phyloP scores from a whole-genome alignment of 1,140 invertebrate genomes.

The Drosophila insularis region DNA sequence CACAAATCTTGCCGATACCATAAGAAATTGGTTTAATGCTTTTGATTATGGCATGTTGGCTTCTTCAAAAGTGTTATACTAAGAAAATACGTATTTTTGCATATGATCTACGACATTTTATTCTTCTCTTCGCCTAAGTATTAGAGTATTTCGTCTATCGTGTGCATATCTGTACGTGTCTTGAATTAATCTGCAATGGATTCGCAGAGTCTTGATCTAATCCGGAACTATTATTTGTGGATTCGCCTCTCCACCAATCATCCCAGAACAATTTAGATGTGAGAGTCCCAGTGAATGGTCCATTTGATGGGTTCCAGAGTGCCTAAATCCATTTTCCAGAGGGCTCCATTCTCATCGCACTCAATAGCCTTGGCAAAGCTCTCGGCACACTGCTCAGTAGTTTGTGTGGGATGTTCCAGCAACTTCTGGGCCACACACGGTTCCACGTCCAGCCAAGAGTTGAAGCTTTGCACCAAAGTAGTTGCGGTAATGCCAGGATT shows the following conservation, averaged over 20 bases:
- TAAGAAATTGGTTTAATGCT: no score
- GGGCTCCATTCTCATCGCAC: constrained; percentile 65
- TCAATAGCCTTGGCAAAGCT: constrained; percentile 74
- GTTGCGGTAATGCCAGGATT: constrained; percentile 69
- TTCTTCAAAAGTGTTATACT: no score
- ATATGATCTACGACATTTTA: no score
- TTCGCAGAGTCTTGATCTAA: constrained; percentile 11
- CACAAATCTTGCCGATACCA: no score
- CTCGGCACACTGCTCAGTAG: constrained; percentile 44
- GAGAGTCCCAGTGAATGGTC: constrained; percentile 66
- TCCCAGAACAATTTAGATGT: constrained; percentile 44
- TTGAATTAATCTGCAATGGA: no score
- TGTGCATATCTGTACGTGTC: no score
- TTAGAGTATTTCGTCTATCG: no score
- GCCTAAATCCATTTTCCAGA: constrained; percentile 67
- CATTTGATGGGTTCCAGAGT: constrained; percentile 55
- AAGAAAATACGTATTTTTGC: no score
- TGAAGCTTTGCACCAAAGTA: constrained; percentile 61
- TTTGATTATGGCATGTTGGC: no score
- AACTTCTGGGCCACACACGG: constrained; percentile 57
- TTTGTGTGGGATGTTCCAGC: constrained; percentile 56
- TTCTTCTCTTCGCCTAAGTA: no score
- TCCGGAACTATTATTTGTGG: not conserved
- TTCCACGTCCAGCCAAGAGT: constrained; percentile 70
- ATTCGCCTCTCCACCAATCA: not conserved